Conservation (phyloP, 2,888 invertebrate genomes). For the Ceriagrion tenellum region DNA sequence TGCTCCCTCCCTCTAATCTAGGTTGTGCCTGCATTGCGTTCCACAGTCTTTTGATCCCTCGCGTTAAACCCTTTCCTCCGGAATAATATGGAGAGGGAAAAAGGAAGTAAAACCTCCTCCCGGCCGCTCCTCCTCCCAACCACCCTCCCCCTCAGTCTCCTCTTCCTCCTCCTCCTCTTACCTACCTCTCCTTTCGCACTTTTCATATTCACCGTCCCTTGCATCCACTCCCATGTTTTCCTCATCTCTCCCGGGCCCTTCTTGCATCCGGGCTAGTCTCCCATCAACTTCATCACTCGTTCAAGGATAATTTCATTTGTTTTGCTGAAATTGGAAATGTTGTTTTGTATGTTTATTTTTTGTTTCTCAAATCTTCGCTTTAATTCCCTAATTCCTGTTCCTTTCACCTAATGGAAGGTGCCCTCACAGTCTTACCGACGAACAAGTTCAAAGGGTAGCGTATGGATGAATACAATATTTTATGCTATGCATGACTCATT, state of each 20-base stretch:
- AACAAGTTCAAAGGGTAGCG: too few relatives aligned
- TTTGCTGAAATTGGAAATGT: too few relatives aligned
- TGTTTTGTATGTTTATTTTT: too few relatives aligned
- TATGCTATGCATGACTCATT: too few relatives aligned
- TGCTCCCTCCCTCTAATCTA: slow-evolving; percentile 34
- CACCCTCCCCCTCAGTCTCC: not conserved
- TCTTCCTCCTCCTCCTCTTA: not conserved
- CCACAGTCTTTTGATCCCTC: slow-evolving; percentile 44
- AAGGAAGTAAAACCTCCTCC: not conserved
- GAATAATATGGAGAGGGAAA: not conserved
- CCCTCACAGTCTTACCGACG: too few relatives aligned
- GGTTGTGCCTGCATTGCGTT: slow-evolving; percentile 37
- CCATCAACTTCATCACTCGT: too few relatives aligned
- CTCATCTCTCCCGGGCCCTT: not conserved
- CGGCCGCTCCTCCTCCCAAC: not conserved
- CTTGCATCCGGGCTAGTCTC: not conserved
- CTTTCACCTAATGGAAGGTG: too few relatives aligned
- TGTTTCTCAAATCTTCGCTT: too few relatives aligned
- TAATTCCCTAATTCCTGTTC: too few relatives aligned
- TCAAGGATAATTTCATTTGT: too few relatives aligned
- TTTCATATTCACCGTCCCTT: not conserved
- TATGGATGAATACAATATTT: too few relatives aligned
- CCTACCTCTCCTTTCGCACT: not conserved
- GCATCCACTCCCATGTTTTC: not conserved
- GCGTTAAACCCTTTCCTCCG: not conserved